phyloP scores from a whole-genome alignment of 1,140 invertebrate genomes.

The Delia radicum region DNA sequence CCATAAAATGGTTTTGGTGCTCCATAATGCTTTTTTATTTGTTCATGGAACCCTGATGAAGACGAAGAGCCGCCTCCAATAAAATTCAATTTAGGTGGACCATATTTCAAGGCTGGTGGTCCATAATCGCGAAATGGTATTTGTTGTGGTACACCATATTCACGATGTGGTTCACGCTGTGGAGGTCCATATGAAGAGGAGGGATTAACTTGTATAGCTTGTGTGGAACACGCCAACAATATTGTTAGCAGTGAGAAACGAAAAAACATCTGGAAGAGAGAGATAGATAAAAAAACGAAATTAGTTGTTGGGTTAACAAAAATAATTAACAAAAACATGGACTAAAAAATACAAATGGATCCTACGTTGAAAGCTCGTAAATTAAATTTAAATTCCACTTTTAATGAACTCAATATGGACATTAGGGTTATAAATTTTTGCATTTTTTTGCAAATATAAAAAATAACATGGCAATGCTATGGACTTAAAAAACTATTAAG shows the following conservation, averaged over 20 bases:
- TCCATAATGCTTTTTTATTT: constrained; percentile 52
- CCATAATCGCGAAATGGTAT: constrained; percentile 50
- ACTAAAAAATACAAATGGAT: not conserved
- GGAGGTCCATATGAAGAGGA: constrained; percentile 55
- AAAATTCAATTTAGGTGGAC: constrained; percentile 46
- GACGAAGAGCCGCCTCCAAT: constrained; percentile 49
- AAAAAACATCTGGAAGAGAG: constrained; percentile 25
- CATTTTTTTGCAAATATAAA: no score
- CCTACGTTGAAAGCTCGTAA: no score
- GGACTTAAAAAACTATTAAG: no score
- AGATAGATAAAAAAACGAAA: not conserved
- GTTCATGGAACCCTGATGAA: constrained; percentile 38
- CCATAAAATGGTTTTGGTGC: constrained; percentile 56
- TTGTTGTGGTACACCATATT: constrained; percentile 52
- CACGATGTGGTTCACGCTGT: constrained; percentile 52
- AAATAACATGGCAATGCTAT: no score
- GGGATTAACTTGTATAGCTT: constrained; percentile 30
- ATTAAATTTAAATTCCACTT: no score
- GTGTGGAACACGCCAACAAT: constrained; percentile 27
- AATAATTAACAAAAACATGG: not conserved
- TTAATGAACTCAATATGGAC: no score
- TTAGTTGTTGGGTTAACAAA: not conserved
- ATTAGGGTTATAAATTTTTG: no score
- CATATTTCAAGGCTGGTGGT: constrained; percentile 46
- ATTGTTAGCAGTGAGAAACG: constrained; percentile 8